Evolutionary conservation across 2,888 invertebrate species (phyloP).

Genomic region (Octonoba sinensis): DNA sequence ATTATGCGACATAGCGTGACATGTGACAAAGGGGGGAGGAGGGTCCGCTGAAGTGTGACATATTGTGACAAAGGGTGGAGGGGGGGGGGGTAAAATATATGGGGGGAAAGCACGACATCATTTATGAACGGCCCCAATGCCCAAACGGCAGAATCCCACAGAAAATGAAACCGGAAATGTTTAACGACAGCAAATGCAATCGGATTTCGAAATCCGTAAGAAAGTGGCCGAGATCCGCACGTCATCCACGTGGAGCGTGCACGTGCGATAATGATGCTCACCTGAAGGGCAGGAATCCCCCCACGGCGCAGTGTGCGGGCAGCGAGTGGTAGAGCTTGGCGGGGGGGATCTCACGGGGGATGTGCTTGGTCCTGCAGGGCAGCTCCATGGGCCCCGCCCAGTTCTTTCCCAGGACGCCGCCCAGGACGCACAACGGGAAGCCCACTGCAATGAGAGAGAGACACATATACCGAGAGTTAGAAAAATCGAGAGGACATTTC

Average conservation of each 20-base stretch:
- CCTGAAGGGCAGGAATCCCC: slow-evolving; percentile 75
- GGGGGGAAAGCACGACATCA: too few relatives aligned
- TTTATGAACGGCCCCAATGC: too few relatives aligned
- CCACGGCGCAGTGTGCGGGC: slow-evolving; percentile 73
- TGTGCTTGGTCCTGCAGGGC: slow-evolving; percentile 74
- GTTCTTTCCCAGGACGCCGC: slow-evolving; percentile 74
- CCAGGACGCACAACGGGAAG: slow-evolving; percentile 74
- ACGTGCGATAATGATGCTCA: slow-evolving; percentile 71
- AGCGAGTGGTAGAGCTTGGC: slow-evolving; percentile 73
- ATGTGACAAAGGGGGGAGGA: too few relatives aligned
- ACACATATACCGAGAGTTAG: neutral
- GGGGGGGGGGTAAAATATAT: too few relatives aligned
- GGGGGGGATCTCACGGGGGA: slow-evolving; percentile 73
- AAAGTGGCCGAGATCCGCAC: slow-evolving; percentile 74
- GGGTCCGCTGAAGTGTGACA: too few relatives aligned
- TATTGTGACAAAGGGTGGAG: too few relatives aligned
- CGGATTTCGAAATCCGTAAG: too few relatives aligned
- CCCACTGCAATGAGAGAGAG: slow-evolving; percentile 71
- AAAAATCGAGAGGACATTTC: too few relatives aligned
- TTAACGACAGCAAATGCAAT: too few relatives aligned
- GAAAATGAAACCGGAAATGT: too few relatives aligned
- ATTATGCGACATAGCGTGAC: too few relatives aligned
- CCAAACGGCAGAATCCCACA: too few relatives aligned
- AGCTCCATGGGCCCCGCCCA: slow-evolving; percentile 72
- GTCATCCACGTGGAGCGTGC: slow-evolving; percentile 74